Evolutionary conservation across 2,888 invertebrate genomes (phyloP).

Genomic region (Tachina grossa): DNA sequence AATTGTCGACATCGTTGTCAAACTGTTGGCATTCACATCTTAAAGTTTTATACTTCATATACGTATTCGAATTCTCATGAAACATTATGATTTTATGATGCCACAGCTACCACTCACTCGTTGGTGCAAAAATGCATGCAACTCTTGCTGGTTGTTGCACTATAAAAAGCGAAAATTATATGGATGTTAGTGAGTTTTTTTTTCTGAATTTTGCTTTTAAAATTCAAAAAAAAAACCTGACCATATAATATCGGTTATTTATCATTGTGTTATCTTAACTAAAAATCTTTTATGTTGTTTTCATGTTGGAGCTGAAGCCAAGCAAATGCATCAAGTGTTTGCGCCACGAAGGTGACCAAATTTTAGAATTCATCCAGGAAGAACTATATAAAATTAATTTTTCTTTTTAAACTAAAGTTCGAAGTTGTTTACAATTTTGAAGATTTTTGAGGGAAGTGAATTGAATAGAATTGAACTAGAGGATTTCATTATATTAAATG

Average conservation of each 20-base stretch:
- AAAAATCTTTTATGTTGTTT: conserved; percentile 60
- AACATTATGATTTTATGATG: conserved; percentile 39
- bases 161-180: conserved; percentile 62
- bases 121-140: conserved; percentile 33
- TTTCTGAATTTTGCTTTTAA: conserved; percentile 20
- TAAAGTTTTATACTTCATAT: conserved; percentile 5
- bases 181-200: conserved; percentile 33
- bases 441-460: no score
- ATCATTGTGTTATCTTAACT: conserved; percentile 68
- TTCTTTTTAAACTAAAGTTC: background rate
- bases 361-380: background rate
- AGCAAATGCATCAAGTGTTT: conserved; percentile 30
- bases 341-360: conserved; percentile 41
- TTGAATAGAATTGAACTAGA: no score
- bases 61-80: conserved; percentile 38
- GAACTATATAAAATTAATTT: background rate
- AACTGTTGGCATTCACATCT: conserved; percentile 63
- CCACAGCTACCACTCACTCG: conserved; percentile 29
- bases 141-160: background rate
- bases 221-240: conserved; percentile 41
- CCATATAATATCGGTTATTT: conserved; percentile 70
- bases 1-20: conserved; percentile 67
- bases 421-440: no score
- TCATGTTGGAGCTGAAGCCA: conserved; percentile 20
- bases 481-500: no score